Conservation (phyloP, 2,797 vertebrate genomes). For the Ctenopoma kingsleyae region DNA sequence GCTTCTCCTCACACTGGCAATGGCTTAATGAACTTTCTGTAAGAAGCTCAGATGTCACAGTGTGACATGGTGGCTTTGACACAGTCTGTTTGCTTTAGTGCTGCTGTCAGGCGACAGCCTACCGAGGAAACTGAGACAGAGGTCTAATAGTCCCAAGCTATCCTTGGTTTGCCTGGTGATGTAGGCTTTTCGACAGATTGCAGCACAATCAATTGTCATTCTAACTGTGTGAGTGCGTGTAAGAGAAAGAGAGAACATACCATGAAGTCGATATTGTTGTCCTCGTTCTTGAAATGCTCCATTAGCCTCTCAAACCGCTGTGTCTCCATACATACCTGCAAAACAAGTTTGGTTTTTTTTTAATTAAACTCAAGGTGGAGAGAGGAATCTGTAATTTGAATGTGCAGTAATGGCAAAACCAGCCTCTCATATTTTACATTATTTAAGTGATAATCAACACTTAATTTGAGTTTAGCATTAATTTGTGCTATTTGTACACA, state of each 20-base stretch:
- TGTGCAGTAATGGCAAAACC: no score
- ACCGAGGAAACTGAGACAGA: constrained; percentile 24
- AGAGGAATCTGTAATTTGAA: not conserved
- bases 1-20: constrained; percentile 14
- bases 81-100: constrained; percentile 55
- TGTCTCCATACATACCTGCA: constrained; percentile 93
- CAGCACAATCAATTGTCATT: constrained; percentile 48
- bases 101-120: constrained; percentile 31
- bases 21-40: constrained; percentile 45
- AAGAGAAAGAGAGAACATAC: constrained; percentile 69
- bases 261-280: constrained; percentile 99
- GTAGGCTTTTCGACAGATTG: constrained; percentile 14
- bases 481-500: not conserved
- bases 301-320: constrained; percentile 97
- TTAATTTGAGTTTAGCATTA: not conserved
- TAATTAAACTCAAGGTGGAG: not conserved
- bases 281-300: constrained; percentile 97
- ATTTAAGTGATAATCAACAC: not conserved
- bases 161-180: constrained; percentile 9
- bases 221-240: constrained; percentile 18
- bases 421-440: not conserved
- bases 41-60: constrained; percentile 36
- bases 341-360: constrained; percentile 29
- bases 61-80: constrained; percentile 31
- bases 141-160: constrained; percentile 16